Conservation (phyloP, 2,797 vertebrate genomes). For the Salarias fasciatus region DNA sequence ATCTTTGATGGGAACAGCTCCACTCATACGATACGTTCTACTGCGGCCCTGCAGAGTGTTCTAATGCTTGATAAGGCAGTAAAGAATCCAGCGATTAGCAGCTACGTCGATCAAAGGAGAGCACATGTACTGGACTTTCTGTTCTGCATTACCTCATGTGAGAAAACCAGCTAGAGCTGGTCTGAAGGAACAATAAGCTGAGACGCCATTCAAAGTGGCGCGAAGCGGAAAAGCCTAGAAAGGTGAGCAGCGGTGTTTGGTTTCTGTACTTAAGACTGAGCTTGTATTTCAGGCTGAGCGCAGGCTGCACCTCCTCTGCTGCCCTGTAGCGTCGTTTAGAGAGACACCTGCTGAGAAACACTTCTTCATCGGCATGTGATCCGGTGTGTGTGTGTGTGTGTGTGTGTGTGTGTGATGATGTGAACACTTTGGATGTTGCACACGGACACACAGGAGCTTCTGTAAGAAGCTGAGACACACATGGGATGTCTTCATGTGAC, state of each 20-base stretch:
- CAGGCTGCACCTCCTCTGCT: slow-evolving; percentile 32
- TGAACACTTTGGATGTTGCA: slow-evolving; percentile 7
- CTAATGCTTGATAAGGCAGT: not conserved
- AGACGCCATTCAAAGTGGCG: slow-evolving; percentile 33
- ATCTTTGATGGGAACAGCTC: not conserved
- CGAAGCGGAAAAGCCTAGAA: slow-evolving; percentile 43
- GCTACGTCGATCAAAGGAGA: not conserved
- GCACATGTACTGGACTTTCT: slow-evolving; percentile 5
- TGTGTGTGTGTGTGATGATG: slow-evolving; percentile 1
- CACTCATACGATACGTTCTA: not conserved
- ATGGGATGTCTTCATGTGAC: too few relatives aligned
- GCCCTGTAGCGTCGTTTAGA: not conserved
- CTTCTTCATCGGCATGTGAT: slow-evolving; percentile 13
- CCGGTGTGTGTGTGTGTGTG: slow-evolving; percentile 5
- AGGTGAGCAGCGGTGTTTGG: slow-evolving; percentile 39
- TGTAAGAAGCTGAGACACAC: too few relatives aligned
- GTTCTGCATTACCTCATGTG: slow-evolving; percentile 43
- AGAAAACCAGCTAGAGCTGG: slow-evolving; percentile 55
- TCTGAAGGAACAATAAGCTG: slow-evolving; percentile 24
- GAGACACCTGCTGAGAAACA: slow-evolving; percentile 31
- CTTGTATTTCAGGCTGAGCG: slow-evolving; percentile 59
- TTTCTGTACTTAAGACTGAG: slow-evolving; percentile 35
- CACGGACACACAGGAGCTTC: not conserved
- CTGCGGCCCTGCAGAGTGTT: not conserved
- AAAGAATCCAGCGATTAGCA: not conserved